Conservation (phyloP, 2,113 vertebrate genomes). For the Tyrannus savana region DNA sequence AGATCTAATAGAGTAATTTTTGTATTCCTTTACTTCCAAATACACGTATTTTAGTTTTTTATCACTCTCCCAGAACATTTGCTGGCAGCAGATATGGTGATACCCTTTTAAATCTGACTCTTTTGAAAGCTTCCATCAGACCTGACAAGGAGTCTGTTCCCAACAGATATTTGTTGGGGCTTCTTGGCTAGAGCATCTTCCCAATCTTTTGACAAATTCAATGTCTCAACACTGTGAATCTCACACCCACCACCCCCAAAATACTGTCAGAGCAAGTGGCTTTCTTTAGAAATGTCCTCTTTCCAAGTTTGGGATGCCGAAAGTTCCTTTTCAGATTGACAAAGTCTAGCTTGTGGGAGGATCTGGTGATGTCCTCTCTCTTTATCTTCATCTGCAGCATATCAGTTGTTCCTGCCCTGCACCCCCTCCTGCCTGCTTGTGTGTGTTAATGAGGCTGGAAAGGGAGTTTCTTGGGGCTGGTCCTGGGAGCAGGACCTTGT, state of each 20-base stretch:
- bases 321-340: conserved; percentile 4
- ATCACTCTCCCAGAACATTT: neutral
- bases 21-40: neutral
- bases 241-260: conserved; percentile 44
- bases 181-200: conserved; percentile 41
- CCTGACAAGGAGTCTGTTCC: conserved; percentile 25
- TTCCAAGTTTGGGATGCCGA: neutral
- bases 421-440: neutral
- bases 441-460: neutral
- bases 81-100: neutral
- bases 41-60: neutral
- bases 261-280: conserved; percentile 8
- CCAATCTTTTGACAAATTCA: conserved; percentile 37
- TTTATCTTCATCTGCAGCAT: neutral
- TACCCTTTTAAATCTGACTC: neutral
- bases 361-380: neutral
- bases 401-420: neutral
- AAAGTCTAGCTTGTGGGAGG: conserved; percentile 31
- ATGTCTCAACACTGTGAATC: conserved; percentile 4
- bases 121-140: neutral
- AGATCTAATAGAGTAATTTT: neutral
- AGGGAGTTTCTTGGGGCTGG: accelerated
- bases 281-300: conserved; percentile 53
- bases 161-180: conserved; percentile 4
- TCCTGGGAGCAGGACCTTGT: neutral